Evolutionary conservation across 2,888 invertebrate genomes (phyloP).

Genomic region (Watsonalla binaria): DNA sequence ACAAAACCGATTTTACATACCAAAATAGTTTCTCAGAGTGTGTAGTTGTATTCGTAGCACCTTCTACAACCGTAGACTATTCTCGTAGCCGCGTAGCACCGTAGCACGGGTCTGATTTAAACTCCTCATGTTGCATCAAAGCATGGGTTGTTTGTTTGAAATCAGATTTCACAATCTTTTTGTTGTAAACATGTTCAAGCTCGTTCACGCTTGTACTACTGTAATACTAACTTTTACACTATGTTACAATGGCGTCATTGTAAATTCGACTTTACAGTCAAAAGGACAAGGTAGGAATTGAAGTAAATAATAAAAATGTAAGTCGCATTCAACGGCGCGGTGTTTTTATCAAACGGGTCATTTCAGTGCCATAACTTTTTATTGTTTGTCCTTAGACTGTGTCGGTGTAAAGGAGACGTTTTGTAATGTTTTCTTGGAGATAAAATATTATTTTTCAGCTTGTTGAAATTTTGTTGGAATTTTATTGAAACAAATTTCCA

Average conservation of each 20-base stretch:
- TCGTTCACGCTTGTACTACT: constrained; percentile 2
- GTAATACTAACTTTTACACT: constrained; percentile 1
- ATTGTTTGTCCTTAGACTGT: constrained; percentile 6
- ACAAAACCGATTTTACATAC: too few species aligned
- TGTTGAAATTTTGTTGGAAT: background rate
- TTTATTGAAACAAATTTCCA: too few species aligned
- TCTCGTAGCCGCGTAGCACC: background rate
- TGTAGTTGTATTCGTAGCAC: too few species aligned
- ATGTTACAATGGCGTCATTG: background rate
- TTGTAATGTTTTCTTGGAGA: background rate
- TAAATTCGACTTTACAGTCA: background rate
- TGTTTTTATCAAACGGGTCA: constrained; percentile 11
- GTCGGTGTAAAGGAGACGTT: background rate
- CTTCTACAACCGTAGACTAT: too few species aligned
- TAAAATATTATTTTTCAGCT: background rate
- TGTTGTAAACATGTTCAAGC: constrained; percentile 1
- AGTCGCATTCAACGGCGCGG: background rate
- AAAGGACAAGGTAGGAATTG: background rate
- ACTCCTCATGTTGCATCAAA: background rate
- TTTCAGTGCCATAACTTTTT: constrained; percentile 11
- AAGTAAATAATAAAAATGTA: background rate
- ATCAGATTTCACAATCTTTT: constrained; percentile 1
- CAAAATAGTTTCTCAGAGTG: too few species aligned
- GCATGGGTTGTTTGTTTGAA: background rate
- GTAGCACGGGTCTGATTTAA: background rate